A percentile compares a stretch with the other conserved stretches of the same genome.
phyloP scores from a whole-genome alignment of 2,888 invertebrate species.

The Cryptophagus acutangulus region DNA sequence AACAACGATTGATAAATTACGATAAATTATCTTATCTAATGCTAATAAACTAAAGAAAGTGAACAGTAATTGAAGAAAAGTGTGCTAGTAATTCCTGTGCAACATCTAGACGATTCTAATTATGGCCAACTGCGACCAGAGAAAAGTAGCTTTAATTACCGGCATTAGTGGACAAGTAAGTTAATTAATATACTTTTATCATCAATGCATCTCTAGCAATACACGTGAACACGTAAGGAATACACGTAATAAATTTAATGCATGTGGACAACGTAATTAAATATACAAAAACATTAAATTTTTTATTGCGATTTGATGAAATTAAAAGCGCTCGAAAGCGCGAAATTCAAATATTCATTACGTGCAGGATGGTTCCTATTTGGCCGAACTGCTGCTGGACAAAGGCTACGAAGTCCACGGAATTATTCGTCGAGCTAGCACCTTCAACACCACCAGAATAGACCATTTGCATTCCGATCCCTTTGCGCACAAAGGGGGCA shows the following conservation, averaged over 20 bases:
- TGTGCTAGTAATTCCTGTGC: too few species aligned
- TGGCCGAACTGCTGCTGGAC: constrained; percentile 86
- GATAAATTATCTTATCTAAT: too few species aligned
- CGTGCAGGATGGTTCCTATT: constrained; percentile 90
- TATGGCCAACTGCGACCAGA: constrained; percentile 30
- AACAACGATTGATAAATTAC: too few species aligned
- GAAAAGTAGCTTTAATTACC: constrained; percentile 84
- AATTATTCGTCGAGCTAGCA: constrained; percentile 87
- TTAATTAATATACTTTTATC: constrained; percentile 6
- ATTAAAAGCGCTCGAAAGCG: constrained; percentile 9
- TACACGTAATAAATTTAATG: too few species aligned
- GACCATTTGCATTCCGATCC: constrained; percentile 93
- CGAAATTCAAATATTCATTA: constrained; percentile 8
- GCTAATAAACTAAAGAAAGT: too few species aligned
- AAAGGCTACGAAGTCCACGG: constrained; percentile 97
- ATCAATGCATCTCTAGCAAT: too few species aligned
- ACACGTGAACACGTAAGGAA: too few species aligned
- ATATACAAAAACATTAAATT: too few species aligned
- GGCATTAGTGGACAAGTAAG: constrained; percentile 97
- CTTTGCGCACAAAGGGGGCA: constrained; percentile 75
- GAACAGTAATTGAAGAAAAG: too few species aligned
- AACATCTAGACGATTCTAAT: too few species aligned
- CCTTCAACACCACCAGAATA: constrained; percentile 95
- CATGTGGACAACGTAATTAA: too few species aligned
- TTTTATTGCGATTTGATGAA: too few species aligned